phyloP scores from a whole-genome alignment of 37 sponge, comb jelly and placozoan genomes.

The Agelas oroides region DNA sequence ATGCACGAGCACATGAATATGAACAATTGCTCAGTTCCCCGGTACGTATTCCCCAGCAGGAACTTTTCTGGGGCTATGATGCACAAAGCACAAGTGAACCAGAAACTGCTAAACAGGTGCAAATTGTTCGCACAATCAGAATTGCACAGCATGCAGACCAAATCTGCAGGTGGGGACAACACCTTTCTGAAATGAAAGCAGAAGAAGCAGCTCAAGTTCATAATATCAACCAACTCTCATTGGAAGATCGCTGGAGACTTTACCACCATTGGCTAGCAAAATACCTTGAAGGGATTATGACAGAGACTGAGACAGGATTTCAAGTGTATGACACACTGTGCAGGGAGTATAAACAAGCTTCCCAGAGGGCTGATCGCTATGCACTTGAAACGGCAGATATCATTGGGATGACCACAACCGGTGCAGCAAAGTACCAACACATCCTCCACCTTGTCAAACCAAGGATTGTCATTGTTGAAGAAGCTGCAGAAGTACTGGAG shows the following conservation, averaged over 20 bases:
- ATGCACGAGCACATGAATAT: background rate
- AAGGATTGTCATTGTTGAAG: conserved; percentile 92
- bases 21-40: background rate
- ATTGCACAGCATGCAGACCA: no score
- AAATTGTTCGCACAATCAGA: no score
- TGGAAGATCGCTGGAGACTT: conserved; percentile 49
- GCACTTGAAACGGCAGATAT: conserved; percentile 64
- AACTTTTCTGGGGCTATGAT: no score
- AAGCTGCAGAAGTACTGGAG: conserved; percentile 95
- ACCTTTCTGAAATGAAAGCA: conserved; percentile 19
- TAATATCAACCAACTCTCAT: conserved; percentile 30
- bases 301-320: conserved; percentile 1
- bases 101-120: no score
- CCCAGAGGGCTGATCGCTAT: conserved; percentile 34
- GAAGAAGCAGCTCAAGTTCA: conserved; percentile 28
- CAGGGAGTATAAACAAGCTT: conserved; percentile 21
- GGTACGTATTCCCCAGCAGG: no score
- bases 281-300: background rate
- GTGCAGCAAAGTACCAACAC: conserved; percentile 89
- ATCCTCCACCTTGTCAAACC: conserved; percentile 78
- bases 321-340: conserved; percentile 19
- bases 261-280: conserved; percentile 76
- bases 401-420: conserved; percentile 95
- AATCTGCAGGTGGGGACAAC: no score
- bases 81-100: no score